Base-by-base conservation (phyloP, 2,113 vertebrate species). In the Suricata suricatta region DNA sequence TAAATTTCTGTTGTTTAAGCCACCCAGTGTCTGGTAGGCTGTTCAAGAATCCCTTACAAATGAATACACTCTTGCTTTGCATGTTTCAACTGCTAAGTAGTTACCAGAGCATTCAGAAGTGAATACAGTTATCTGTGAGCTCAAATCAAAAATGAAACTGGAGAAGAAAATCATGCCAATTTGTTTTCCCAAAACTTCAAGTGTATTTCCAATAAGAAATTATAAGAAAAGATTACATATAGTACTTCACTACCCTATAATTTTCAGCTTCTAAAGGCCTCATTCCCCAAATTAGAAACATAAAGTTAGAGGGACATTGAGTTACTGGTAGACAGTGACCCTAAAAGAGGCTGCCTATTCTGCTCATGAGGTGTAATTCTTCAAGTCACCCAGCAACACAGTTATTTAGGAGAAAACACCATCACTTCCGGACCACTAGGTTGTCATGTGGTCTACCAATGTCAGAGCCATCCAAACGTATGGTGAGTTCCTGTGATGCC, bases 231-330 rank as follows among this genome's bases (percentile, higher is more conserved):
- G 7, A 5, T 63, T 90, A 31, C 57, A 93, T 79, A 38, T 33
- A 33, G 88, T 72, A 76, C 23, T 83, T 92, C 31, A 83, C 79
- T 66, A 68, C 31, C 44, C n/a, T 90, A 7, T 91, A 50, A 13
- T 89, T 86, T 96, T 41, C 8, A 29, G n/a, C 44, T 74, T 90
- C 81, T 66, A 44, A 93, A 93, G 29, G 0, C 13, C 95, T 93
- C 33, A 92, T 94, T 94, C 84, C 15, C 35, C 64, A 95, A 96
- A 93, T 94, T 76, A 69, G 86, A 96, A 96, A 63, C 76, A 89
- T 52, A 96, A 92, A 96, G 44, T 80, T 89, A 80, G 71, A 88
- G 31, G 83, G n/a, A 93, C 27, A 57, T 96, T 96, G 81, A 92
- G 63, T 71, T 85, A 71, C 79, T 96, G 52, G 82, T 96, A 76